These are phyloP conservation scores for Spheniscus humboldti DNA, from an alignment of 2,797 vertebrate genomes.

Conservation along the genomic window DNA sequence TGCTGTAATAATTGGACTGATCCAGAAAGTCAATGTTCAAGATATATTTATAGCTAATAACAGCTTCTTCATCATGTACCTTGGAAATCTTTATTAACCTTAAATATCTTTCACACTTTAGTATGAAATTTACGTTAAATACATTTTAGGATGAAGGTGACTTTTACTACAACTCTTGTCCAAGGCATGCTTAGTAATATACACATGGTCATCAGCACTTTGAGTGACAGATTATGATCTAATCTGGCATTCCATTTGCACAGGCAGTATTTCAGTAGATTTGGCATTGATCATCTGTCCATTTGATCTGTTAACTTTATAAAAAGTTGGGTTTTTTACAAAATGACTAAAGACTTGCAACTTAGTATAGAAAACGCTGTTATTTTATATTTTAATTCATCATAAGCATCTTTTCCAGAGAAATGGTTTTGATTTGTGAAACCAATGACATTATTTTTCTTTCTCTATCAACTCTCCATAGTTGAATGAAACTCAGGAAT, in stretches of 20 bases:
- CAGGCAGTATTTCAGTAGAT: slow-evolving; percentile 44
- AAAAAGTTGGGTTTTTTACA: slow-evolving; percentile 53
- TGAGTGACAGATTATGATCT: slow-evolving; percentile 45
- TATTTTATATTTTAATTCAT: slow-evolving; percentile 14
- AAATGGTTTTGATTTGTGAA: neutral
- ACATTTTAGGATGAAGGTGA: slow-evolving; percentile 63
- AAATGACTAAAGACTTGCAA: slow-evolving; percentile 48
- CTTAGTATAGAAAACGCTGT: neutral
- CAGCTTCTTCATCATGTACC: slow-evolving; percentile 36
- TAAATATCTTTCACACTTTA: slow-evolving; percentile 26
- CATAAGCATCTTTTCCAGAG: neutral
- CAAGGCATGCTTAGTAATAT: slow-evolving; percentile 20
- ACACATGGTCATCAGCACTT: slow-evolving; percentile 4
- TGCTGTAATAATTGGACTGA: slow-evolving; percentile 58
- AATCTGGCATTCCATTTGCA: slow-evolving; percentile 49
- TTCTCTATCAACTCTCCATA: neutral
- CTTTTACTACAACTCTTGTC: slow-evolving; percentile 60
- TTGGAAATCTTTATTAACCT: slow-evolving; percentile 55
- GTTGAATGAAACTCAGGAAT: neutral
- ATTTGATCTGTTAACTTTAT: slow-evolving; percentile 58
- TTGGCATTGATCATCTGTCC: slow-evolving; percentile 55
- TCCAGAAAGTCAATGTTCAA: slow-evolving; percentile 42
- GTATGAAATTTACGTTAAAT: slow-evolving; percentile 47
- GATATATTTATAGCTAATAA: slow-evolving; percentile 58
- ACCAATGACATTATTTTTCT: neutral